These are phyloP conservation scores for Diglossa brunneiventris DNA, from an alignment of 2,113 vertebrate genomes.

Conservation along the genomic window DNA sequence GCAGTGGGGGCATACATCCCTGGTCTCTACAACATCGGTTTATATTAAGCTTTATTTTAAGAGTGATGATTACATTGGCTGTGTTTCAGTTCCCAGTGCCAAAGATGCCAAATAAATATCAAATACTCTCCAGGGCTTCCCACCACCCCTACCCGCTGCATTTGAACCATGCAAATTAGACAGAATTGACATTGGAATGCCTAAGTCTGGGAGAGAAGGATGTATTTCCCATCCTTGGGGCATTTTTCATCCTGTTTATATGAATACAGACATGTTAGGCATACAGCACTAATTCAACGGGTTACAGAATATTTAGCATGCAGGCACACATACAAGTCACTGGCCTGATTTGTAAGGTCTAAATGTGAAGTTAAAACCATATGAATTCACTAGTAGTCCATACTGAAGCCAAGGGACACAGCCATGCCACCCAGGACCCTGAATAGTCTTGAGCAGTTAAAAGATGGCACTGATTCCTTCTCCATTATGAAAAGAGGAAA, in stretches of 20 bases:
- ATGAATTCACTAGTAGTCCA: background rate
- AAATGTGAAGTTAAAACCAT: background rate
- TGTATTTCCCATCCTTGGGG: slow-evolving; percentile 6
- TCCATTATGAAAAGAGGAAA: background rate
- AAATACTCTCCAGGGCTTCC: slow-evolving; percentile 27
- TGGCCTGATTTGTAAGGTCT: background rate
- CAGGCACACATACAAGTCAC: background rate
- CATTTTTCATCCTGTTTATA: slow-evolving; percentile 29
- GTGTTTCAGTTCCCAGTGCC: background rate
- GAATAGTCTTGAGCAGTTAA: background rate
- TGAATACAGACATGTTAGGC: background rate
- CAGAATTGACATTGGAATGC: slow-evolving; percentile 43
- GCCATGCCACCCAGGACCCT: background rate
- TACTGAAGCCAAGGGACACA: background rate
- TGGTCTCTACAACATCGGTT: slow-evolving; percentile 11
- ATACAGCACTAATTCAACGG: background rate
- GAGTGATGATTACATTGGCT: slow-evolving; percentile 42
- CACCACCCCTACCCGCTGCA: background rate
- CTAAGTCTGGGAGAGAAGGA: background rate
- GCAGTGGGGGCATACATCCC: background rate
- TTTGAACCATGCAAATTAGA: slow-evolving; percentile 29
- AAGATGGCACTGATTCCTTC: background rate
- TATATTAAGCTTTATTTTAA: slow-evolving; percentile 50
- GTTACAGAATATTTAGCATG: background rate
- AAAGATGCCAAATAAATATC: slow-evolving; percentile 44